phyloP scores from a whole-genome alignment of 92 coral and sea anemone species.

The Muricea muricata region DNA sequence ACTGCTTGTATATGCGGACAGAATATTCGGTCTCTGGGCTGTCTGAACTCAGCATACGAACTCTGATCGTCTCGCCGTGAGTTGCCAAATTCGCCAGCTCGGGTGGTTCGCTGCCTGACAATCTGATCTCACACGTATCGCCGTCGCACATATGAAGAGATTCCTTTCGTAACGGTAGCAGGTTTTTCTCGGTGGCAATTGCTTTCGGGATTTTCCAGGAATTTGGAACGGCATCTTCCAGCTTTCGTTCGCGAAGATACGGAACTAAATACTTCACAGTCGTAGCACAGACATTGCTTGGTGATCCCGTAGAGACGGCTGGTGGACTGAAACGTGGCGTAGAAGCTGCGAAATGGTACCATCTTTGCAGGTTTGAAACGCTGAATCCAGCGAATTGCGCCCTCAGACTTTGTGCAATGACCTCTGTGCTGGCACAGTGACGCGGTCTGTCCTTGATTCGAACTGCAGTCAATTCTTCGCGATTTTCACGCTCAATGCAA shows the following conservation, averaged over 20 bases:
- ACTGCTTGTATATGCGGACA: background rate
- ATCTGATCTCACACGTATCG: background rate
- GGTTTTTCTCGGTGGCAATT: background rate
- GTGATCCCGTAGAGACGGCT: background rate
- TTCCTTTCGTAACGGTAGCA: background rate
- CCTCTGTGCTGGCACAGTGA: background rate
- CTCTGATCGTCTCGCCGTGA: background rate
- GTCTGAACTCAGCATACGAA: background rate
- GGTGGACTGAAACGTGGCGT: slow-evolving; percentile 5
- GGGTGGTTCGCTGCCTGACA: background rate
- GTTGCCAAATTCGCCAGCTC: background rate
- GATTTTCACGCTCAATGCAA: no score
- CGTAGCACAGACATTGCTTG: background rate
- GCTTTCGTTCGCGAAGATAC: background rate
- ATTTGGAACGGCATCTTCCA: background rate
- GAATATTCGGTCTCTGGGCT: background rate
- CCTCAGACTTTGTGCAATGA: background rate
- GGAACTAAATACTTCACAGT: background rate
- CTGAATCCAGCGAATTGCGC: no score
- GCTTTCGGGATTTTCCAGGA: background rate
- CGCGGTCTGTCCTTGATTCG: background rate
- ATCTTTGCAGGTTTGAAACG: background rate
- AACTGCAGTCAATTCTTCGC: no score
- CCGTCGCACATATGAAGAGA: background rate
- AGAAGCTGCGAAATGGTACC: background rate